phyloP scores from a whole-genome alignment of 2,797 vertebrate genomes.

The Acipenser ruthenus region DNA sequence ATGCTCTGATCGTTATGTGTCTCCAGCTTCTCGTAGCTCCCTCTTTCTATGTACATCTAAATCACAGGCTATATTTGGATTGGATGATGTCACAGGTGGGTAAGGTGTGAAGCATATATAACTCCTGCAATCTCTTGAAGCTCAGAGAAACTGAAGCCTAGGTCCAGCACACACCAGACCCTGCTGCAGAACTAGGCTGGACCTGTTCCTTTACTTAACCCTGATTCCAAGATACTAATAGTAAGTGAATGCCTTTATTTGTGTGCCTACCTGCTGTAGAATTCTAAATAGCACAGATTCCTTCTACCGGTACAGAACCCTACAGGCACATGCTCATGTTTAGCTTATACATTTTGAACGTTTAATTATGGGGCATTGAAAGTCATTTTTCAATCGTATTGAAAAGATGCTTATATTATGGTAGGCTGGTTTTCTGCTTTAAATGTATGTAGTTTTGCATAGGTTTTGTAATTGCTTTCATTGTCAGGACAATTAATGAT shows the following conservation, averaged over 20 bases:
- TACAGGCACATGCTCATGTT: no score
- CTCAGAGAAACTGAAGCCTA: constrained; percentile 17
- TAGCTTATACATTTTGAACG: no score
- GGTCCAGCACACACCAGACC: constrained; percentile 19
- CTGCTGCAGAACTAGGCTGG: constrained; percentile 31
- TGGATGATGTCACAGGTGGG: constrained; percentile 50
- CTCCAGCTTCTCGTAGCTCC: constrained; percentile 32
- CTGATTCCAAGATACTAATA: constrained; percentile 21
- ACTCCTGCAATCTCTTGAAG: constrained; percentile 33
- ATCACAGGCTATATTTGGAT: constrained; percentile 29
- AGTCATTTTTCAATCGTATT: no score
- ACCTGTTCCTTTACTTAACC: constrained; percentile 17
- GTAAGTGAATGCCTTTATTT: constrained; percentile 37
- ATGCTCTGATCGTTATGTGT: constrained; percentile 30
- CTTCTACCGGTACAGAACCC: no score
- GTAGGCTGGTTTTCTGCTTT: no score
- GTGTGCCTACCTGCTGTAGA: neutral
- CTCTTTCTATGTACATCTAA: constrained; percentile 29
- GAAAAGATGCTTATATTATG: no score
- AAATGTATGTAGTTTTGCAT: no score
- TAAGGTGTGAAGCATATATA: constrained; percentile 44
- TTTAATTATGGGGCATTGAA: no score
- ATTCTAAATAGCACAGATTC: no score
- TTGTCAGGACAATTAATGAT: no score
- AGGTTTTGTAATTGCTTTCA: no score